Percentiles rank a stretch among this genome's conserved stretches.
Conservation (phyloP, 2,888 invertebrate species). For the Anarsia innoxiella region DNA sequence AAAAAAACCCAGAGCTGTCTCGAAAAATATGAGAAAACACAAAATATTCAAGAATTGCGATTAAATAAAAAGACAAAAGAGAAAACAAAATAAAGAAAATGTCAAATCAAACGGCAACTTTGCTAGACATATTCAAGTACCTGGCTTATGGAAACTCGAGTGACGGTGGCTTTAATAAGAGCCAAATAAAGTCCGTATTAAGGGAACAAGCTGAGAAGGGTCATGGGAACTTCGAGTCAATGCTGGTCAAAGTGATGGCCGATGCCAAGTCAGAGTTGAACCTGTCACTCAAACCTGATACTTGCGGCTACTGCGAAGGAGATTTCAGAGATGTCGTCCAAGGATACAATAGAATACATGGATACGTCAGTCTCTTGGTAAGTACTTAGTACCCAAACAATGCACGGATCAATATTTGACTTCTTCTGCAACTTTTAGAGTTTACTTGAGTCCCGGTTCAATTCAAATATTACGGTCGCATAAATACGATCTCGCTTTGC, state of each 20-base stretch:
- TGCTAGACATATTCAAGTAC: slow-evolving; percentile 61
- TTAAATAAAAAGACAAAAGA: background rate
- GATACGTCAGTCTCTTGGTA: slow-evolving; percentile 87
- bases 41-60: too few species aligned
- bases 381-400: too few species aligned
- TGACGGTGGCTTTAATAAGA: slow-evolving; percentile 48
- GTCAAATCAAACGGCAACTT: slow-evolving; percentile 56
- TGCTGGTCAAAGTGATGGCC: slow-evolving; percentile 52
- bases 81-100: slow-evolving; percentile 31
- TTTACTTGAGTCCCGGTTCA: too few species aligned
- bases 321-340: slow-evolving; percentile 75
- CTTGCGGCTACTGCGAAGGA: slow-evolving; percentile 76
- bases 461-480: too few species aligned
- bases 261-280: slow-evolving; percentile 51
- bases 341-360: slow-evolving; percentile 83
- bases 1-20: too few species aligned
- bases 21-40: too few species aligned
- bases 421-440: too few species aligned
- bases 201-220: slow-evolving; percentile 47
- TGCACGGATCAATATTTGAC: too few species aligned
- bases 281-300: slow-evolving; percentile 40
- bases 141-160: slow-evolving; percentile 59
- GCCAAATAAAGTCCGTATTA: slow-evolving; percentile 50
- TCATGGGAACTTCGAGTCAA: slow-evolving; percentile 42
- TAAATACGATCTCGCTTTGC: too few species aligned